phyloP scores from a whole-genome alignment of 2,113 vertebrate species.

The Tragelaphus buxtoni region DNA sequence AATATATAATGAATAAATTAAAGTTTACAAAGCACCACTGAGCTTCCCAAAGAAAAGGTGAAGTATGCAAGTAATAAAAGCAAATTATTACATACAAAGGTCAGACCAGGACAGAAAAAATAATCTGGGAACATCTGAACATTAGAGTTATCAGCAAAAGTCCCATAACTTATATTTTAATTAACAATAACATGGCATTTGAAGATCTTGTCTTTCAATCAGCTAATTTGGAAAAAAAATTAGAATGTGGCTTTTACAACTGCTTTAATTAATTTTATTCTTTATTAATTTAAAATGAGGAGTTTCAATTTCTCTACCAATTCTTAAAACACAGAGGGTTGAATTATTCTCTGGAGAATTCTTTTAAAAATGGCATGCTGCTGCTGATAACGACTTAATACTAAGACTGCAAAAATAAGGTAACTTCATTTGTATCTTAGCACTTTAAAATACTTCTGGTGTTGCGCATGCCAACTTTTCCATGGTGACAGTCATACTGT shows the following conservation, averaged over 20 bases:
- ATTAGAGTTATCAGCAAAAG: neutral
- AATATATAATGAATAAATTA: conserved; percentile 43
- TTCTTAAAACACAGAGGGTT: neutral
- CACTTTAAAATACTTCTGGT: neutral
- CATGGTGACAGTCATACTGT: neutral
- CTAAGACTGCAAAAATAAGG: neutral
- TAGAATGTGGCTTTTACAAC: conserved; percentile 31
- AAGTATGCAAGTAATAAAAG: conserved; percentile 36
- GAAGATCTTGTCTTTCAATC: conserved; percentile 16
- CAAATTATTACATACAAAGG: conserved; percentile 8
- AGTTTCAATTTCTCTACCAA: conserved; percentile 31
- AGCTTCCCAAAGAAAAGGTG: conserved; percentile 41
- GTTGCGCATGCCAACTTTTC: neutral
- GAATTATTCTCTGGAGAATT: neutral
- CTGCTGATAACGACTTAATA: neutral
- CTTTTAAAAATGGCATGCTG: neutral
- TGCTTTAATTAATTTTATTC: conserved; percentile 57
- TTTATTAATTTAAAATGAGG: conserved; percentile 46
- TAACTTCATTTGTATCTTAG: neutral
- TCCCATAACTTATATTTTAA: conserved; percentile 50
- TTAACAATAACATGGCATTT: conserved; percentile 49
- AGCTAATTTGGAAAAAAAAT: neutral
- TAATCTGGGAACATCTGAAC: neutral
- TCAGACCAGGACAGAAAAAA: conserved; percentile 31
- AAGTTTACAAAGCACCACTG: conserved; percentile 29